Evolutionary conservation across 2,888 invertebrate genomes (phyloP), one percentile per base, ranked within the genome.

Genomic region (Epistrophe eligans): DNA sequence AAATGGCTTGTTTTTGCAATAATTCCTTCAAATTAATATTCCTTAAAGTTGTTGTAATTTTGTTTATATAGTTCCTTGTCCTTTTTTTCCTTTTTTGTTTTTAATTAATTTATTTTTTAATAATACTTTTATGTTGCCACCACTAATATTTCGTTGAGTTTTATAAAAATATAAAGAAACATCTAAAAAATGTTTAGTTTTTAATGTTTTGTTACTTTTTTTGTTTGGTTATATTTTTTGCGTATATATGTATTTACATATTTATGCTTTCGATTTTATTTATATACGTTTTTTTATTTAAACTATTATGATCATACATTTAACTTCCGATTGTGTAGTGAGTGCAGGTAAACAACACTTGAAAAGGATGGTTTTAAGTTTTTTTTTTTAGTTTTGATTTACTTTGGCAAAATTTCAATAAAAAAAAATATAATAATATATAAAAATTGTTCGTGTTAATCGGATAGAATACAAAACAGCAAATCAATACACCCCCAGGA

Each of bases 91-190:
- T 17, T 48, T 40, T 43, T 32, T 74, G 19, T 35, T 64, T 17
- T 19, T 50, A 19, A 13, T 38, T 38, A 38, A 5, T 43, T 15
- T 43, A 9, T 67, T 35, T 19, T 58, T 73, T 79, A 66, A 24
- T 48, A 80, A 74, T 74, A 80, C 58, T 74, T 62, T 55, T n/a
- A 57, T 32, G 32, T 64, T 52, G 62, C 55, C 57, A 73, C 9
- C 45, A 58, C 32, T 48, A 40, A 48, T 71, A 71, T 81, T 71
- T 77, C 38, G 50, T 72, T 50, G 72, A 50, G 48, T 60, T 70
- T 83, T 73, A 83, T 77, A 82, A 77, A 83, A 83, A 77, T 77
- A 77, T 60, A 83, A 77, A 67, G 77, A 83, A 83, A 77, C 67
- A 67, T 77, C 48, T 71, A 15, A 77, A 72, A 77, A 72, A 50